These are phyloP conservation scores for Acanthaster planci DNA, from an alignment of 35 echinoderm and acorn worm species.

Conservation along the genomic window DNA sequence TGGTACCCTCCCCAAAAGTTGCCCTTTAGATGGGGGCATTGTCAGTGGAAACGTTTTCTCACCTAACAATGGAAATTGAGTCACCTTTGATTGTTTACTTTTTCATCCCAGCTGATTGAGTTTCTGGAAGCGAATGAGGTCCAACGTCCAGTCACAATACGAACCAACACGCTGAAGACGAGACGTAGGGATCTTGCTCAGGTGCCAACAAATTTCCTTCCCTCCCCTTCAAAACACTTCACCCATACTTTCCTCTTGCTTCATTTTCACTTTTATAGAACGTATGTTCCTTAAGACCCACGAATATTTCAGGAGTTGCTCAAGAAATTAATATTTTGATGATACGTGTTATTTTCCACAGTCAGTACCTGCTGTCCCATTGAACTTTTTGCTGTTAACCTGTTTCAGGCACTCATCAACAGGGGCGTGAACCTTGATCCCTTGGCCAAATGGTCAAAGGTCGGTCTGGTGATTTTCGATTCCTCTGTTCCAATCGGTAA, in stretches of 20 bases:
- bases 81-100: slow-evolving; percentile 1
- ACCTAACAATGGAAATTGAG: not conserved
- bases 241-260: no score
- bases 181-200: slow-evolving; percentile 95
- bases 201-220: slow-evolving; percentile 30
- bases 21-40: no score
- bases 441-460: slow-evolving; percentile 95
- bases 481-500: slow-evolving; percentile 93
- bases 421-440: slow-evolving; percentile 97
- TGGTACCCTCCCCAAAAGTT: no score
- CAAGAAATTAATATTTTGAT: no score
- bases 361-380: no score
- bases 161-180: slow-evolving; percentile 97
- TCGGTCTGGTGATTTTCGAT: slow-evolving; percentile 91
- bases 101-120: slow-evolving; percentile 72
- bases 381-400: not conserved
- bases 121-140: slow-evolving; percentile 99
- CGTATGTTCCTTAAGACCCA: no score
- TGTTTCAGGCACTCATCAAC: slow-evolving; percentile 86
- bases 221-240: no score
- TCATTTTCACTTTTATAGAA: no score
- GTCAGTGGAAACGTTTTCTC: not conserved
- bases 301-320: no score
- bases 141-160: slow-evolving; percentile 82
- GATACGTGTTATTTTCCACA: no score